Base-by-base conservation (phyloP, 2,888 invertebrate genomes). In the Papilio protenor region DNA sequence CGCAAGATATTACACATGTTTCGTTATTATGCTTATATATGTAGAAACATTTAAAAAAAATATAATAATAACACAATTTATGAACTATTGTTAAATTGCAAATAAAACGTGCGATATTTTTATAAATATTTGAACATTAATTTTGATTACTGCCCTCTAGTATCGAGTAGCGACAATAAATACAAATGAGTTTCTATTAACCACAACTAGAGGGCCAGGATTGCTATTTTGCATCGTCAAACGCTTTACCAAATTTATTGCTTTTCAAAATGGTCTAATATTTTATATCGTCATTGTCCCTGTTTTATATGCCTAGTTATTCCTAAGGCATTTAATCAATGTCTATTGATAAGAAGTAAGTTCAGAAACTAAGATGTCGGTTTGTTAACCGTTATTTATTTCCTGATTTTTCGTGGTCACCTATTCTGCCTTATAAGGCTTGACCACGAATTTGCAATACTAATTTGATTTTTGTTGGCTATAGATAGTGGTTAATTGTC, bases 81-180 rank as follows among this genome's bases (percentile, higher is more conserved):
- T 21, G 1, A 21, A 1, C 14, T 21, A 59, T 0, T 21, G 2
- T 59, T 12, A 3, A 23, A 3, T 21, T 23, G 11, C 12, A 59
- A 59, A 1, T 21, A 57, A 21, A 59, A 55, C 10, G n/a, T n/a
- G 55, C 27, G 18, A 16, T 23, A 55, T 55, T 72, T 14, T 21
- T 8, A 12, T n/a, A 33, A 18, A 11, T 45, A 14, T 45, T 70
- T 70, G 16, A 66, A 40, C 0, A 21, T n/a, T 21, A 4, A 21
- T 40, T 69, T 45, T 4, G 12, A 40, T 45, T 12, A 45, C n/a
- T 84, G 88, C 88, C 88, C 86, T 87, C 88, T 88, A 85, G 86
- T 84, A 86, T 85, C 84, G 81, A 86, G 82, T 87, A 85, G 88
- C 82, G 78, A 81, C 75, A 85, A 84, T 85, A 85, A 82, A 57